A percentile compares a stretch with the other conserved stretches of the same genome.
phyloP scores from a whole-genome alignment of 2,113 vertebrate genomes.

The Rattus norvegicus region DNA sequence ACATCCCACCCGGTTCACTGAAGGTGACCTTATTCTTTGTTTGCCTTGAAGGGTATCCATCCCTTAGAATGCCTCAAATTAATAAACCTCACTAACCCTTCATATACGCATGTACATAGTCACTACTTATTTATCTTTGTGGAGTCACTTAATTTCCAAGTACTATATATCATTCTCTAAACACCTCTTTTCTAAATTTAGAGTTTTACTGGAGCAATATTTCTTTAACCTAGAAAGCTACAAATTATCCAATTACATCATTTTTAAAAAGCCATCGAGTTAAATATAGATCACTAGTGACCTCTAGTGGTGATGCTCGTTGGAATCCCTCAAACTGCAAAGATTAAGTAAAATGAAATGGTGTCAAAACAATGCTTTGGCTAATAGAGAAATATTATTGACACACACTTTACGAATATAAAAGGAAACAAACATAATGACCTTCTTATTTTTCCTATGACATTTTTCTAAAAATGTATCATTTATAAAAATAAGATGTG shows the following conservation, averaged over 20 bases:
- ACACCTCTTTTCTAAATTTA: slow-evolving; percentile 60
- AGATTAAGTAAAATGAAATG: not conserved
- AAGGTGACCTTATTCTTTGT: fast-evolving
- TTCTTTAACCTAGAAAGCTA: slow-evolving; percentile 55
- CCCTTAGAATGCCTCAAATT: not conserved
- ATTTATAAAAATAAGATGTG: not conserved
- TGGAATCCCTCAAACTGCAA: not conserved
- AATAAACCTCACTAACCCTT: not conserved
- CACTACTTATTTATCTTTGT: slow-evolving; percentile 15
- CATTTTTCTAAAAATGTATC: not conserved
- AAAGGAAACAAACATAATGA: not conserved
- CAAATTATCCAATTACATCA: not conserved
- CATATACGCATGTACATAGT: not conserved
- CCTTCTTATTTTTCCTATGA: not conserved
- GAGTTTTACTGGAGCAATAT: not conserved
- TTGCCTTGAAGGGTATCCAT: not conserved
- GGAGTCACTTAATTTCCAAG: slow-evolving; percentile 38
- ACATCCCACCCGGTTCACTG: not conserved
- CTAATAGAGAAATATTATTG: not conserved
- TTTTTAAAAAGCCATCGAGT: not conserved
- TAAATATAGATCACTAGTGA: slow-evolving; percentile 51
- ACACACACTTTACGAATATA: not conserved
- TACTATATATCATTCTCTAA: slow-evolving; percentile 41
- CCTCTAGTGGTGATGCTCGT: slow-evolving; percentile 56
- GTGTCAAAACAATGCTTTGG: not conserved